A percentile compares a stretch with the other conserved stretches of the same genome.
phyloP scores from a whole-genome alignment of 2,797 vertebrate genomes.

The Carcharodon carcharias region DNA sequence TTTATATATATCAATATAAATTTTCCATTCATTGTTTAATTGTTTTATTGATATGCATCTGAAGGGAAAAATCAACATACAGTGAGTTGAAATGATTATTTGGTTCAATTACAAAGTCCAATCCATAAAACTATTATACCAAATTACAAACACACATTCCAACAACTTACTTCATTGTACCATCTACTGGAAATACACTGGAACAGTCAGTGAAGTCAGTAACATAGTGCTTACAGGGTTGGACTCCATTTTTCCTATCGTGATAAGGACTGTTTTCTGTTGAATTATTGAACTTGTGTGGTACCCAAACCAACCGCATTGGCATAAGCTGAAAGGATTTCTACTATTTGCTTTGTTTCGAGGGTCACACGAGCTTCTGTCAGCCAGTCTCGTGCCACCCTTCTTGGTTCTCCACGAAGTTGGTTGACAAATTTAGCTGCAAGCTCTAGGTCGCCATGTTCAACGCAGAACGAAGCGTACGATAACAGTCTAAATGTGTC shows the following conservation, averaged over 20 bases:
- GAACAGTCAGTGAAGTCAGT: slow-evolving; percentile 3
- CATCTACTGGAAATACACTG: slow-evolving; percentile 36
- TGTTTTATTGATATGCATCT: slow-evolving; percentile 58
- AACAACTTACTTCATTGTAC: slow-evolving; percentile 34
- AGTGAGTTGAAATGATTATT: slow-evolving; percentile 39
- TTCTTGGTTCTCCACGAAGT: slow-evolving; percentile 77
- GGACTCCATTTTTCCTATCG: slow-evolving; percentile 50
- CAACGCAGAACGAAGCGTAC: slow-evolving; percentile 84
- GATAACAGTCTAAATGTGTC: slow-evolving; percentile 84
- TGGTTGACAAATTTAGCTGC: slow-evolving; percentile 94
- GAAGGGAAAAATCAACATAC: slow-evolving; percentile 45
- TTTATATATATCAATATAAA: neutral
- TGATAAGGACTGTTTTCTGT: slow-evolving; percentile 47
- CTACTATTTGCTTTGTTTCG: slow-evolving; percentile 84
- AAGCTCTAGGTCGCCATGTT: slow-evolving; percentile 88
- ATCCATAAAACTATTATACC: slow-evolving; percentile 40
- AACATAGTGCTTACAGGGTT: slow-evolving; percentile 54
- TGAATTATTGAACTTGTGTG: slow-evolving; percentile 69
- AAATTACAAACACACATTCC: slow-evolving; percentile 37
- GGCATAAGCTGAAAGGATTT: slow-evolving; percentile 81
- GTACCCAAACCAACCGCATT: slow-evolving; percentile 86
- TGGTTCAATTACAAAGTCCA: slow-evolving; percentile 43
- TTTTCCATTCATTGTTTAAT: slow-evolving; percentile 10
- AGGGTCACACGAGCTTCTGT: slow-evolving; percentile 81
- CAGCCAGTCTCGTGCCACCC: slow-evolving; percentile 89